A percentile compares a stretch with the other conserved stretches of the same genome.
These are phyloP conservation scores for Smithornis capensis DNA, from an alignment of 2,113 vertebrate genomes.

Conservation along the genomic window DNA sequence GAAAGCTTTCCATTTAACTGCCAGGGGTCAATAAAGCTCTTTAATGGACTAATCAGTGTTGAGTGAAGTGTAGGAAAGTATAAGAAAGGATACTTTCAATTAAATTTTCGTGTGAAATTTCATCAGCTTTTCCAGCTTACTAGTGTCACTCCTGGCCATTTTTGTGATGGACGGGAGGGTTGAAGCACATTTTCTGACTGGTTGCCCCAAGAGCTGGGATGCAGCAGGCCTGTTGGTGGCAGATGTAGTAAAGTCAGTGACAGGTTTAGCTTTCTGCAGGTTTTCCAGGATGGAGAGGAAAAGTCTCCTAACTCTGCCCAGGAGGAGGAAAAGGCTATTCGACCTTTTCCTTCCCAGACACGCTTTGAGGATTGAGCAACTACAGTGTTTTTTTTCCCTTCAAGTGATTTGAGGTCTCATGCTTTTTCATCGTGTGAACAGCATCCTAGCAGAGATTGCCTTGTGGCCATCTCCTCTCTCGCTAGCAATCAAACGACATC, in stretches of 20 bases:
- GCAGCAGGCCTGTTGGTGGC: neutral
- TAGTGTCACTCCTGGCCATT: neutral
- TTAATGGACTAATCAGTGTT: conserved; percentile 58
- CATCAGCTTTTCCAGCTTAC: neutral
- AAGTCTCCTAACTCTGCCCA: neutral
- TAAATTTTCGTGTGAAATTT: conserved; percentile 9
- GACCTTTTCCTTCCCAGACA: neutral
- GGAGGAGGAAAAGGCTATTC: neutral
- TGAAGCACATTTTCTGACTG: neutral
- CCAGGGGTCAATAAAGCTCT: conserved; percentile 67
- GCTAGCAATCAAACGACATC: conserved; percentile 34
- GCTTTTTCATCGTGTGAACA: neutral
- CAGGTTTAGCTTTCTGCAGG: neutral
- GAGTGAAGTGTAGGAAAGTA: neutral
- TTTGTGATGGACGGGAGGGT: neutral
- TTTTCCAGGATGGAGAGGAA: neutral
- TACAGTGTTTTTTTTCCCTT: neutral
- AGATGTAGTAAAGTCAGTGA: neutral
- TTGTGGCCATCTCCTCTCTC: conserved; percentile 41
- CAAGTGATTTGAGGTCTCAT: neutral
- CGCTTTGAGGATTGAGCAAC: accelerated
- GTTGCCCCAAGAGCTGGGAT: neutral
- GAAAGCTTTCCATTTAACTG: conserved; percentile 72
- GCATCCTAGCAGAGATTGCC: conserved; percentile 27
- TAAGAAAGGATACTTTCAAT: conserved; percentile 59